phyloP scores from a whole-genome alignment of 2,888 invertebrate genomes.

The Laothoe populi region DNA sequence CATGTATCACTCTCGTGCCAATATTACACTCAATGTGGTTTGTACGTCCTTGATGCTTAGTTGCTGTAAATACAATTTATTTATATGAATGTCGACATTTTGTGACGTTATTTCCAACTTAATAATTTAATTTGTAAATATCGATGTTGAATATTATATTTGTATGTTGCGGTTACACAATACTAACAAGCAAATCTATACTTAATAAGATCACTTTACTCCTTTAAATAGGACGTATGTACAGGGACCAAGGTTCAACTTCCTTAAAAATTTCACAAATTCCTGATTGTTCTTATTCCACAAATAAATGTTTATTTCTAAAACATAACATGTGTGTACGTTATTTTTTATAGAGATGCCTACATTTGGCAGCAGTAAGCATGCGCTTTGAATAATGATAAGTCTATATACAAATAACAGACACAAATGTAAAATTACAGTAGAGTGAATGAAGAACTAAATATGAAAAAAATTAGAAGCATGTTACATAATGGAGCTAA shows the following conservation, averaged over 20 bases:
- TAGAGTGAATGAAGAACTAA: not conserved
- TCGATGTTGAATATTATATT: constrained; percentile 8
- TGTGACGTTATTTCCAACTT: not conserved
- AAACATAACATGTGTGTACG: constrained; percentile 38
- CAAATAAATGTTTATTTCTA: constrained; percentile 41
- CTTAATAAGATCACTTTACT: constrained; percentile 27
- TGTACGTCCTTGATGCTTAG: constrained; percentile 44
- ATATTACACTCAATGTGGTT: constrained; percentile 32
- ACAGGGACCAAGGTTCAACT: constrained; percentile 44
- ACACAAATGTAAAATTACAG: not conserved
- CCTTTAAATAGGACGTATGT: constrained; percentile 44
- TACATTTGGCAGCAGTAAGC: constrained; percentile 32
- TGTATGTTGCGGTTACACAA: not conserved
- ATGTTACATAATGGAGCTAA: constrained; percentile 12
- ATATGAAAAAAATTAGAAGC: constrained; percentile 8
- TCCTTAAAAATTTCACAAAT: constrained; percentile 35
- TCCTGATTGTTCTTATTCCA: constrained; percentile 38
- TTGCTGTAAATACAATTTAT: constrained; percentile 11
- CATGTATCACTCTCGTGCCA: constrained; percentile 58
- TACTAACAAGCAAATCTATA: constrained; percentile 48
- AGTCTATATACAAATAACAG: constrained; percentile 35
- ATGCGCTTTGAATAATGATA: constrained; percentile 16
- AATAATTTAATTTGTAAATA: constrained; percentile 18
- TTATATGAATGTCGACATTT: constrained; percentile 2
- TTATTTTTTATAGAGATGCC: constrained; percentile 21